phyloP scores from a whole-genome alignment of 2,797 vertebrate species.

The Cyprinodon diabolis region DNA sequence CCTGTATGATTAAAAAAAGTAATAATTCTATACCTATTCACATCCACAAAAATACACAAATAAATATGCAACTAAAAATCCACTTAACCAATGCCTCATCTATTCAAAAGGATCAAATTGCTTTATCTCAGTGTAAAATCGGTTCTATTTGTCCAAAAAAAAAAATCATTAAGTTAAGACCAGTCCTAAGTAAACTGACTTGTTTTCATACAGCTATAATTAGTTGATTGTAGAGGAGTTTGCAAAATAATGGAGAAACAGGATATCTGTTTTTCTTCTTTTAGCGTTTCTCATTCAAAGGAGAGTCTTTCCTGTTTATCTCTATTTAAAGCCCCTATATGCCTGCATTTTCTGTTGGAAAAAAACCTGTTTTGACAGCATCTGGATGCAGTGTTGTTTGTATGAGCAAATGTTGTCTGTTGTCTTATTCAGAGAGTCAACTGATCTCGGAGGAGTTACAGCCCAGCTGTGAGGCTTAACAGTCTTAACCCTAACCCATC shows the following conservation, averaged over 20 bases:
- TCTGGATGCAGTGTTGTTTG: slow-evolving; percentile 68
- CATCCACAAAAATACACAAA: too few species aligned
- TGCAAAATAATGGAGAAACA: not conserved
- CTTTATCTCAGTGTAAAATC: too few species aligned
- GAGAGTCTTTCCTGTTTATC: slow-evolving; percentile 66
- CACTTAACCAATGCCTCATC: too few species aligned
- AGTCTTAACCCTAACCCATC: slow-evolving; percentile 13
- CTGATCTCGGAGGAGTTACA: slow-evolving; percentile 55
- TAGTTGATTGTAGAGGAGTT: not conserved
- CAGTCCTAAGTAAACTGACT: not conserved
- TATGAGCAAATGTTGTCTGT: slow-evolving; percentile 40
- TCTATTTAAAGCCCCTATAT: slow-evolving; percentile 71
- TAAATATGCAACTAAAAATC: too few species aligned
- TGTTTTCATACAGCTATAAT: not conserved
- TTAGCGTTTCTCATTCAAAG: slow-evolving; percentile 64
- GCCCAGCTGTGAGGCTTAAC: slow-evolving; percentile 58
- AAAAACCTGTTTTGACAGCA: slow-evolving; percentile 57
- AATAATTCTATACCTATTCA: too few species aligned
- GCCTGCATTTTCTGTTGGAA: slow-evolving; percentile 43
- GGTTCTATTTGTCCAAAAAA: too few species aligned
- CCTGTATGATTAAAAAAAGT: too few species aligned
- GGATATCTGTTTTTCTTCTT: slow-evolving; percentile 69
- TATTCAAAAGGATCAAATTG: too few species aligned
- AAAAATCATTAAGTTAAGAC: not conserved
- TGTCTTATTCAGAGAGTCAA: slow-evolving; percentile 56